A percentile compares a stretch with the other conserved stretches of the same genome.
These are phyloP conservation scores for Amphipoea lucens DNA, from an alignment of 2,888 invertebrate genomes.

Conservation along the genomic window DNA sequence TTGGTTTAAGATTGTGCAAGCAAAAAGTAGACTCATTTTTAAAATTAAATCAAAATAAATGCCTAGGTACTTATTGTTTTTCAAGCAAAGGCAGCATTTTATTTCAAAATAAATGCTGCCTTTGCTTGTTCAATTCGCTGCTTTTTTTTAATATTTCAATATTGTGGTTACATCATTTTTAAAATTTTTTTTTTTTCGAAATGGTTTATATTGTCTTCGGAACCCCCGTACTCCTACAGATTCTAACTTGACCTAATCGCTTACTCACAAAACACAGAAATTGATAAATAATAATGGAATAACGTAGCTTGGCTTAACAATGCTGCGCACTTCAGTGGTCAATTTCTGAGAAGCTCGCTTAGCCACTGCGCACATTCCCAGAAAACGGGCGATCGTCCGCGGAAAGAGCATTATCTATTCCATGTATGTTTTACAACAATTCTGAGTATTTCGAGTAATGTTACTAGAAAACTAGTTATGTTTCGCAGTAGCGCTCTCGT, in stretches of 20 bases:
- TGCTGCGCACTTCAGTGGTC: constrained; percentile 68
- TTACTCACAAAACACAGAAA: constrained; percentile 64
- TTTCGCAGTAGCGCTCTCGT: constrained; percentile 71
- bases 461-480: constrained; percentile 72
- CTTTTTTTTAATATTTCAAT: no score
- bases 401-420: constrained; percentile 66
- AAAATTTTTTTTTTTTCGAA: no score
- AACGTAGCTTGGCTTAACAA: constrained; percentile 56
- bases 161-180: no score
- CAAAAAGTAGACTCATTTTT: no score
- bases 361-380: constrained; percentile 69
- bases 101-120: no score
- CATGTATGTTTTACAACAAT: constrained; percentile 62
- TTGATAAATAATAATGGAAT: constrained; percentile 68
- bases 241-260: constrained; percentile 61
- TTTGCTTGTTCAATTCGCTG: no score
- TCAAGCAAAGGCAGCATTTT: no score
- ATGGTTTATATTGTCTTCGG: constrained; percentile 18
- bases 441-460: constrained; percentile 70
- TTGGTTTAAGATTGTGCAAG: no score
- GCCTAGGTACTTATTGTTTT: no score
- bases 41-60: no score
- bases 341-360: constrained; percentile 70
- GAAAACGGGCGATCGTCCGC: constrained; percentile 72
- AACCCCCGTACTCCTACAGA: constrained; percentile 38